Evolutionary conservation across 2,888 invertebrate species (phyloP), one percentile per base, ranked within the genome.

Genomic region (Listrodromus nycthemerus): DNA sequence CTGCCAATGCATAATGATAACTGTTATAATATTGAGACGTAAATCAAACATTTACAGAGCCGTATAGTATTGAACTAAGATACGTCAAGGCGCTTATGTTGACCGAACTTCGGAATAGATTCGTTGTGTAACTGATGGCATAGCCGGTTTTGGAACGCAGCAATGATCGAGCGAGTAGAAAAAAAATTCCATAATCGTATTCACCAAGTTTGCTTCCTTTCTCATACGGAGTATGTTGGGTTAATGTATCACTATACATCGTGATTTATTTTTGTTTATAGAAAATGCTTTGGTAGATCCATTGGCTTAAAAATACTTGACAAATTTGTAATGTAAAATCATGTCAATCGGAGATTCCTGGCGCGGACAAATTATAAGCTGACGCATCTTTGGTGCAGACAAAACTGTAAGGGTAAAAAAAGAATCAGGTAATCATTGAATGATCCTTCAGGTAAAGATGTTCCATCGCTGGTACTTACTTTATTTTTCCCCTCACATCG

Each of bases 371-470:
- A 41, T 73, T 27, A 73, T 19, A 73, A 58, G 45, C 45, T 58
- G 58, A 73, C 73, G 73, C 73, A 73, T 19, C 10, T 41, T 27
- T 24, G 58, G 30, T 73, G 73, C 2, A 73, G 37, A 45, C 73
- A 73, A 30, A 73, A 73, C 73, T 73, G 61, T 45, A 21, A 61
- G 48, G 24, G 13, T 5, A 30, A 16, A 45, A 24, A 45, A 30
- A 19, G 33, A 19, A 50, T 30, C 27, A 6, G 21, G 3, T 27
- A 6, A 61, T 61, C n/a, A 61, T 61, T 30, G 4, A 30, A 27
- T 6, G 1, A n/a, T 27, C n/a, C 6, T 61, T n/a, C 13, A 27
- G 7, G 58, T 61, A 1, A 50, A 19, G 50, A 5, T 8, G 21
- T 48, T 1, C 13, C 19, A 7, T 69, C 16, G 1, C 24, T 45